Evolutionary conservation across 2,888 invertebrate species (phyloP).

Genomic region (Gibbula magus): DNA sequence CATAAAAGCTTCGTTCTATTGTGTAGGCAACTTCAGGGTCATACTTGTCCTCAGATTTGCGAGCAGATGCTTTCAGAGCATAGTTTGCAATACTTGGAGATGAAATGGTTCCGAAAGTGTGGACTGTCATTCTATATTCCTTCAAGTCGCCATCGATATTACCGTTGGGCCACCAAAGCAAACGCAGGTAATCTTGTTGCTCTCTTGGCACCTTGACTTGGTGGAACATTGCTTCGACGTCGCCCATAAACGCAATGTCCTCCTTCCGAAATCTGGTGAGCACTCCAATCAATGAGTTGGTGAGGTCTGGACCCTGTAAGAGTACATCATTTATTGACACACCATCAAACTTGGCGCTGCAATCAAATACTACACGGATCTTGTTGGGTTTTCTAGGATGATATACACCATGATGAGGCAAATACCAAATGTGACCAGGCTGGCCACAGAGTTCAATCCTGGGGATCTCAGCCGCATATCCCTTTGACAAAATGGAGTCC

Average conservation of each 20-base stretch:
- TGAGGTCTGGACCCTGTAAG: constrained; percentile 30
- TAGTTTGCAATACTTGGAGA: too few species aligned
- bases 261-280: constrained; percentile 24
- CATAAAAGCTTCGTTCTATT: too few species aligned
- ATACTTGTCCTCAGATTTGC: too few species aligned
- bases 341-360: constrained; percentile 11
- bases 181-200: neutral
- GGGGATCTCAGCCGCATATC: neutral
- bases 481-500: too few species aligned
- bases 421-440: constrained; percentile 19
- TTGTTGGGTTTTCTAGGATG: constrained; percentile 32
- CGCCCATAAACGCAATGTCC: constrained; percentile 26
- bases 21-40: too few species aligned
- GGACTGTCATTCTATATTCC: too few species aligned
- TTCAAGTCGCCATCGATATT: too few species aligned
- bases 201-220: constrained; percentile 24
- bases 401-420: constrained; percentile 31
- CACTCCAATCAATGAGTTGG: constrained; percentile 27
- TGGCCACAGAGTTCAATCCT: neutral
- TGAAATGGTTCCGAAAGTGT: too few species aligned
- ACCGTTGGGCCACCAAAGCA: too few species aligned
- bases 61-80: too few species aligned
- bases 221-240: constrained; percentile 33
- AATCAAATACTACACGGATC: constrained; percentile 24
- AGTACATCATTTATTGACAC: constrained; percentile 21